A percentile compares a stretch with the other conserved stretches of the same genome.
These are phyloP conservation scores for Porphyrio hochstetteri DNA, from an alignment of 2,113 vertebrate genomes.

Conservation along the genomic window DNA sequence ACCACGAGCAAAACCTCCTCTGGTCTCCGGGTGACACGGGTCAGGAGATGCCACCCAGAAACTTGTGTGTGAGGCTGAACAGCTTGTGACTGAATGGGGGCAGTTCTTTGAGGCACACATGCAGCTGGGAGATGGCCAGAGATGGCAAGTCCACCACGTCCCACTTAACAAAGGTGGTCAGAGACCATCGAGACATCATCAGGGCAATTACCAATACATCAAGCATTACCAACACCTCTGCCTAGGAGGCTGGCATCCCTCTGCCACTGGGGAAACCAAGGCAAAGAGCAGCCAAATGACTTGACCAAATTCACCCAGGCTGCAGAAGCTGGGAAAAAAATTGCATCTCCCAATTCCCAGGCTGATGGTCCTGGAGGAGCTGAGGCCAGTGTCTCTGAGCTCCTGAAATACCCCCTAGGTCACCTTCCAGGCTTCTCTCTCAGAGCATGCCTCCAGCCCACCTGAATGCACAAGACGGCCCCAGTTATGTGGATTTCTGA, in stretches of 20 bases:
- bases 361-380: neutral
- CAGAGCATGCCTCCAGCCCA: neutral
- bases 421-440: neutral
- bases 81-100: neutral
- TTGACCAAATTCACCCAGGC: neutral
- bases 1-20: neutral
- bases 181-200: neutral
- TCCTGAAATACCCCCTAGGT: neutral
- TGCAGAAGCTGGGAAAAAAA: neutral
- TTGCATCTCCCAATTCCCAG: neutral
- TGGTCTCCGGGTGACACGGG: neutral
- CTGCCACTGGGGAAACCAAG: neutral
- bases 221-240: neutral
- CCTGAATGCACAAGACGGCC: neutral
- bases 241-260: neutral
- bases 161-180: neutral
- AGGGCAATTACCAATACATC: neutral
- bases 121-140: neutral
- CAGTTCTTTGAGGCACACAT: neutral
- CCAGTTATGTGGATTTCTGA: rapidly evolving
- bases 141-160: neutral
- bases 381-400: neutral
- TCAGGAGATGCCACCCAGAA: neutral
- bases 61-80: neutral
- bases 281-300: neutral